Conservation (phyloP, 2,113 vertebrate genomes). For the Chamaetylas fuelleborni region DNA sequence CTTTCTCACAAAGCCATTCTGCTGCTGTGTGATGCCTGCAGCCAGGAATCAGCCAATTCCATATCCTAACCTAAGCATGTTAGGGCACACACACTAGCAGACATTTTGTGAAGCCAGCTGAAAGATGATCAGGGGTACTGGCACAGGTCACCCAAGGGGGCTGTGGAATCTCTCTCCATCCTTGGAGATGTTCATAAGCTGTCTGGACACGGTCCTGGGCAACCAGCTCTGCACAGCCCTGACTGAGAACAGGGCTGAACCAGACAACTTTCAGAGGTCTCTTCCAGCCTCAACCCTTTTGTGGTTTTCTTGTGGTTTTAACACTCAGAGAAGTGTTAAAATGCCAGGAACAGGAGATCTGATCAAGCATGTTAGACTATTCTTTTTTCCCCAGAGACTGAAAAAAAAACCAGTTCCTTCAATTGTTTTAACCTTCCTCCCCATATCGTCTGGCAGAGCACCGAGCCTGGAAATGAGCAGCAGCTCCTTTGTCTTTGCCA, state of each 20-base stretch:
- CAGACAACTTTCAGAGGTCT: neutral
- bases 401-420: neutral
- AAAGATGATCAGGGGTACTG: neutral
- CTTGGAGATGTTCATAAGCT: neutral
- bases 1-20: neutral
- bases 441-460: neutral
- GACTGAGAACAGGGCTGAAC: neutral
- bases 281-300: neutral
- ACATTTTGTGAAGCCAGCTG: neutral
- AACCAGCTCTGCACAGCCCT: neutral
- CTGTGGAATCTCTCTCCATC: neutral
- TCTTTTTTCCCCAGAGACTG: neutral
- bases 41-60: neutral
- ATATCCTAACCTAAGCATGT: neutral
- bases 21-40: neutral
- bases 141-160: neutral
- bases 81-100: neutral
- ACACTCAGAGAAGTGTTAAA: neutral
- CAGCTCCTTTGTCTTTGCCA: neutral
- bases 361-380: neutral
- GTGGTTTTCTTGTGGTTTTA: neutral
- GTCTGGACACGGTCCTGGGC: accelerated
- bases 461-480: neutral
- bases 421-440: slow-evolving; percentile 12
- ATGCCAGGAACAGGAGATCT: neutral